A percentile compares a stretch with the other conserved stretches of the same genome.
These are phyloP conservation scores for Drosophila nigricruria DNA, from an alignment of 2,888 invertebrate species.

Conservation along the genomic window DNA sequence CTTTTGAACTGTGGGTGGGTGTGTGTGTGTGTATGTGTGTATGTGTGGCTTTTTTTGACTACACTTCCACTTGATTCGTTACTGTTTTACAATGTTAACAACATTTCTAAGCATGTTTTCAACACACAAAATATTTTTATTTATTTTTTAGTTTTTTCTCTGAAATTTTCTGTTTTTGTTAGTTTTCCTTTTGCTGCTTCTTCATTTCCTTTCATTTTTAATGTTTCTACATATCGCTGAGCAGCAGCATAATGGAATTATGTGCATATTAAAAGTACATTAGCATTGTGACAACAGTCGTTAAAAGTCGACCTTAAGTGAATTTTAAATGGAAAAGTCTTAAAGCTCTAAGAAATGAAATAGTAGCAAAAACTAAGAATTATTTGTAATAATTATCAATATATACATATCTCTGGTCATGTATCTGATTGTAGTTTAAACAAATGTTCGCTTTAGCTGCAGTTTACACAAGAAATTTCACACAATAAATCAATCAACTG, in stretches of 20 bases:
- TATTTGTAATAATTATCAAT: neutral
- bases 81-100: constrained; percentile 77
- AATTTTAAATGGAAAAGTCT: neutral
- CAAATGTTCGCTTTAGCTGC: neutral
- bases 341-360: neutral
- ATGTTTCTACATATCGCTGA: constrained; percentile 24
- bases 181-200: neutral
- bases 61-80: constrained; percentile 72
- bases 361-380: too few species aligned
- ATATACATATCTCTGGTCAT: neutral
- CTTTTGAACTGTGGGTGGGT: constrained; percentile 12
- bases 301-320: neutral
- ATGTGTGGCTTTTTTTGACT: constrained; percentile 34
- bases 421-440: neutral
- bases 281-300: constrained; percentile 35
- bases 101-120: constrained; percentile 68
- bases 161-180: neutral
- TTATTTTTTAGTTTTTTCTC: constrained; percentile 26
- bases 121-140: constrained; percentile 52
- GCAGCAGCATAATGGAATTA: constrained; percentile 52
- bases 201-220: neutral
- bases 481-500: constrained; percentile 59
- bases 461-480: constrained; percentile 26
- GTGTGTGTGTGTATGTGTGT: constrained; percentile 14
- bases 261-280: constrained; percentile 69